Conservation (phyloP, 2,888 invertebrate genomes). For the Platycheirus rosarum region DNA sequence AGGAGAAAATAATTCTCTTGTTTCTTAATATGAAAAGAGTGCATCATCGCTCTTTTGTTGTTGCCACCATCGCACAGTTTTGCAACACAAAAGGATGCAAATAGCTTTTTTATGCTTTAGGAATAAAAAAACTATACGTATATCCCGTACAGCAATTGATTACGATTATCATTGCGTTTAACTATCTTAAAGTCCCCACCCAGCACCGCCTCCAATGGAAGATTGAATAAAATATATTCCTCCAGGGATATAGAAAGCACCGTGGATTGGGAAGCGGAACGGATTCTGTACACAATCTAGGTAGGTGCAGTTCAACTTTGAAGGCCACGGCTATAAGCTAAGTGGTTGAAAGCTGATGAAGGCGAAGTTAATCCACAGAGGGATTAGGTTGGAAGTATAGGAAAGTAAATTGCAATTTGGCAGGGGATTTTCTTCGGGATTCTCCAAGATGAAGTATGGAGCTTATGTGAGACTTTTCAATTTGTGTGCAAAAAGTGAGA, state of each 20-base stretch:
- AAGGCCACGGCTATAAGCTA: slow-evolving; percentile 12
- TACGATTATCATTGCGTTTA: slow-evolving; percentile 53
- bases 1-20: slow-evolving; percentile 41
- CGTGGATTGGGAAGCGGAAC: not conserved
- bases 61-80: slow-evolving; percentile 51
- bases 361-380: slow-evolving; percentile 48
- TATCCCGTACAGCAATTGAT: slow-evolving; percentile 44
- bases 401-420: slow-evolving; percentile 30
- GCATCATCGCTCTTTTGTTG: slow-evolving; percentile 59
- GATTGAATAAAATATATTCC: not conserved
- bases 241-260: not conserved
- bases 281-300: not conserved
- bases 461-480: slow-evolving; percentile 2
- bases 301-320: slow-evolving; percentile 6
- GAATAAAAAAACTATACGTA: not conserved
- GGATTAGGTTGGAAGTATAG: slow-evolving; percentile 9
- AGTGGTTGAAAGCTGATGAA: slow-evolving; percentile 26
- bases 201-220: not conserved
- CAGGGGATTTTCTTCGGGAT: slow-evolving; percentile 27
- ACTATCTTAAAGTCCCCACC: slow-evolving; percentile 10
- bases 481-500: slow-evolving; percentile 9
- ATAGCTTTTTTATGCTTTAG: slow-evolving; percentile 39
- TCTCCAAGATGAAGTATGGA: not conserved
- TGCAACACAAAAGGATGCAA: slow-evolving; percentile 59
- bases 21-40: slow-evolving; percentile 50